phyloP scores from a whole-genome alignment of 2,113 vertebrate species.

The Hirundichthys speculiger region DNA sequence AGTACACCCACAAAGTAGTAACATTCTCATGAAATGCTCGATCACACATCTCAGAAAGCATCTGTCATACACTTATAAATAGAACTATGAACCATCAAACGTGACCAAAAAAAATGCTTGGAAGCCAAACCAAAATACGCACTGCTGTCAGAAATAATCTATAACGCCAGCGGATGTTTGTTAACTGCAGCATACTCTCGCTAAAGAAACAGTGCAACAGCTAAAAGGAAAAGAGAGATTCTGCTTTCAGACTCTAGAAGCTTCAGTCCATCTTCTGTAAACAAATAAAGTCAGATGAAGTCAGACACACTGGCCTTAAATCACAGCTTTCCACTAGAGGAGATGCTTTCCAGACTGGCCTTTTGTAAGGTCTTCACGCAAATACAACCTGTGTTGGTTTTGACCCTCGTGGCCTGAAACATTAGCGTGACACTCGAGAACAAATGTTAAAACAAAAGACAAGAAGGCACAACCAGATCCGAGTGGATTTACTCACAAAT shows the following conservation, averaged over 20 bases:
- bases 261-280: slow-evolving; percentile 49
- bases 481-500: too few relatives aligned
- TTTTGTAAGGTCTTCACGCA: slow-evolving; percentile 2
- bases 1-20: slow-evolving; percentile 1
- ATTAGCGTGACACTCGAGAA: too few relatives aligned
- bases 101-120: slow-evolving; percentile 15
- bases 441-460: too few relatives aligned
- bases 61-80: slow-evolving; percentile 25
- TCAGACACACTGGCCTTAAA: slow-evolving; percentile 7
- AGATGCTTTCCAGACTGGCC: slow-evolving; percentile 37
- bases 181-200: slow-evolving; percentile 23
- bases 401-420: too few relatives aligned
- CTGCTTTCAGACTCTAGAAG: slow-evolving; percentile 33
- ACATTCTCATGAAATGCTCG: slow-evolving; percentile 33
- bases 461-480: too few relatives aligned
- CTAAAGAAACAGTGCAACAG: slow-evolving; percentile 32
- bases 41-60: slow-evolving; percentile 25
- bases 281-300: slow-evolving; percentile 55
- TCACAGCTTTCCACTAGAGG: slow-evolving; percentile 21
- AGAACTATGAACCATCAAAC: slow-evolving; percentile 24
- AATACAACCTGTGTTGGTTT: slow-evolving; percentile 33
- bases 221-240: slow-evolving; percentile 5
- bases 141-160: slow-evolving; percentile 43
- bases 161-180: slow-evolving; percentile 5
- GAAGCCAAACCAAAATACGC: slow-evolving; percentile 13